Evolutionary conservation across 2,888 invertebrate genomes (phyloP).

Genomic region (Lochmaea capreae): DNA sequence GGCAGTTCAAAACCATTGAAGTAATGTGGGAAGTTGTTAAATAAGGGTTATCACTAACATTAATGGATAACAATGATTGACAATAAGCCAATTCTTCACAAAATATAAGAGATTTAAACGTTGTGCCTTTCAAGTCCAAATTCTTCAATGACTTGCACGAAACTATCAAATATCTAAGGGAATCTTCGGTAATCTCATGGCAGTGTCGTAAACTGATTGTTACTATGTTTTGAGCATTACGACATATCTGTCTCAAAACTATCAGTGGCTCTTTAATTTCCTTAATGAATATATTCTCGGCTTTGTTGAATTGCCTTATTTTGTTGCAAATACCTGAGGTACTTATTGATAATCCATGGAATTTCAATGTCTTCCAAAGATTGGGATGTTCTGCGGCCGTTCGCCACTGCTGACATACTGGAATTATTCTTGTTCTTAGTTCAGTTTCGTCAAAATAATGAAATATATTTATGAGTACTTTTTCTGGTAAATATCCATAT

Average conservation of each 20-base stretch:
- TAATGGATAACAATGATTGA: conserved; percentile 27
- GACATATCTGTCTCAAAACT: conserved; percentile 42
- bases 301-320: conserved; percentile 39
- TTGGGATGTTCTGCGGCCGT: conserved; percentile 35
- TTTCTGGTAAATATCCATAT: conserved; percentile 34
- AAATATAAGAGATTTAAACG: conserved; percentile 36
- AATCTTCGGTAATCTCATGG: conserved; percentile 39
- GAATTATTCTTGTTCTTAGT: conserved; percentile 37
- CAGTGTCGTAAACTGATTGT: conserved; percentile 38
- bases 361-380: conserved; percentile 40
- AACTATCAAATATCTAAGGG: conserved; percentile 37
- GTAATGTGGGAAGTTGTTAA: conserved; percentile 34
- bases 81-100: conserved; percentile 40
- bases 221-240: conserved; percentile 33
- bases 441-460: conserved; percentile 40
- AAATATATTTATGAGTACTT: conserved; percentile 39
- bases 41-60: conserved; percentile 38
- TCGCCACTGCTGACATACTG: conserved; percentile 45
- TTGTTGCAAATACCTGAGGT: conserved; percentile 38
- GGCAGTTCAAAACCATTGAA: conserved; percentile 40
- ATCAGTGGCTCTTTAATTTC: conserved; percentile 26
- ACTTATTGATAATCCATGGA: conserved; percentile 30
- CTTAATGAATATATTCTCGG: conserved; percentile 31
- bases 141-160: conserved; percentile 36
- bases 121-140: conserved; percentile 44